A percentile compares a stretch with the other conserved stretches of the same genome.
phyloP scores from a whole-genome alignment of 2,797 vertebrate species.

The Anguilla marmorata region DNA sequence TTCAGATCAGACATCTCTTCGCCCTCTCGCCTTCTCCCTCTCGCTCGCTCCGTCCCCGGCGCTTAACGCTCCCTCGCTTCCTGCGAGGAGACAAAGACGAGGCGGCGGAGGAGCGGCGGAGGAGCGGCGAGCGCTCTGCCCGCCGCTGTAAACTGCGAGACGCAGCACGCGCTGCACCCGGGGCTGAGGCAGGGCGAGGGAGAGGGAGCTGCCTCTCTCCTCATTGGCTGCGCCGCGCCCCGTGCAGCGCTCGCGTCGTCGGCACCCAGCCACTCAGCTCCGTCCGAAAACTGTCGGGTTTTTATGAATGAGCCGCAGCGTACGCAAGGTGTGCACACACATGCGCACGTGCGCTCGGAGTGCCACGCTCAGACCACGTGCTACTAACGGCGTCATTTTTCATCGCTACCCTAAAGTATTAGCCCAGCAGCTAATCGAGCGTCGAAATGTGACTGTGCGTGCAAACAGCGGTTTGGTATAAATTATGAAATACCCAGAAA shows the following conservation, averaged over 20 bases:
- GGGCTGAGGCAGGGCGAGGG: constrained; percentile 23
- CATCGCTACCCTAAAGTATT: background rate
- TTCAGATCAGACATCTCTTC: background rate
- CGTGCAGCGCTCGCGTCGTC: background rate
- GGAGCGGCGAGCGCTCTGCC: background rate
- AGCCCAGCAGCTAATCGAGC: background rate
- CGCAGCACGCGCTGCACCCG: background rate
- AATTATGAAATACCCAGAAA: background rate
- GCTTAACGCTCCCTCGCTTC: background rate
- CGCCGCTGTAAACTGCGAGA: background rate
- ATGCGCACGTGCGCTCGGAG: constrained; percentile 10
- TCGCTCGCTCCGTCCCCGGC: background rate
- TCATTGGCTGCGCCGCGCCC: constrained; percentile 16
- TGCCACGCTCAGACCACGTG: background rate
- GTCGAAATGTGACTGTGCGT: background rate
- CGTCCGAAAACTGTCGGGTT: constrained; percentile 4
- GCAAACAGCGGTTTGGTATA: background rate
- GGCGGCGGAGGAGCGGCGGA: background rate
- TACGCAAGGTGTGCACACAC: constrained; percentile 22
- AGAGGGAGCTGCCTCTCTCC: background rate
- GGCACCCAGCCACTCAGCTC: constrained; percentile 23
- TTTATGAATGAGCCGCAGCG: constrained; percentile 33
- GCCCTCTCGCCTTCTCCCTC: background rate
- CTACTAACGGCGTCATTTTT: background rate
- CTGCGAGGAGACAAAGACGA: background rate